Conservation (phyloP, 2,888 invertebrate genomes). For the Thymelicus sylvestris region DNA sequence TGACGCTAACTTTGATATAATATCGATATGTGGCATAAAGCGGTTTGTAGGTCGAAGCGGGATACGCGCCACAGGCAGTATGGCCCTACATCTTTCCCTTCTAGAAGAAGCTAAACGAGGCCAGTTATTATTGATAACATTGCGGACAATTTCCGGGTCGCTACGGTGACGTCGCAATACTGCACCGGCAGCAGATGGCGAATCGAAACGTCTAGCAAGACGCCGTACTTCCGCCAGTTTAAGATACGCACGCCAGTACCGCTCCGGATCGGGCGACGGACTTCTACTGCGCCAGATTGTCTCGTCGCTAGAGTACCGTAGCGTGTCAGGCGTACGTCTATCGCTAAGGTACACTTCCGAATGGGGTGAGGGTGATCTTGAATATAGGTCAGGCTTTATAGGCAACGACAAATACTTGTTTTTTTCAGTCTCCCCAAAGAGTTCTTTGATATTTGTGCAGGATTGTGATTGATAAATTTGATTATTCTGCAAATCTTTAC, state of each 20-base stretch:
- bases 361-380: constrained; percentile 82
- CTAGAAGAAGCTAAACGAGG: constrained; percentile 66
- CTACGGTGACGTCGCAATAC: constrained; percentile 88
- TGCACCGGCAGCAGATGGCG: constrained; percentile 81
- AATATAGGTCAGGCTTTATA: constrained; percentile 69
- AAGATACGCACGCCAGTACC: constrained; percentile 88
- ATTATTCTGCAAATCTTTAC: constrained; percentile 55
- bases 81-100: constrained; percentile 62
- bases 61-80: constrained; percentile 87
- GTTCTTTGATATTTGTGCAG: constrained; percentile 90
- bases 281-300: constrained; percentile 89
- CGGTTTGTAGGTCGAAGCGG: constrained; percentile 88
- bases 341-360: constrained; percentile 77
- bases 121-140: constrained; percentile 80
- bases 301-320: constrained; percentile 86
- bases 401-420: constrained; percentile 85
- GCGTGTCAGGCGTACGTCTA: constrained; percentile 81
- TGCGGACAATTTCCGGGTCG: constrained; percentile 90
- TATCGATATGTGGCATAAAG: constrained; percentile 94
- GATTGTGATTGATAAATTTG: constrained; percentile 86
- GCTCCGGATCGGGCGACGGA: constrained; percentile 89
- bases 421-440: constrained; percentile 90
- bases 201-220: constrained; percentile 91
- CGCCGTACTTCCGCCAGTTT: constrained; percentile 90
- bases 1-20: constrained; percentile 94